Conservation (phyloP, 2,797 vertebrate species). For the Sarcophilus harrisii region DNA sequence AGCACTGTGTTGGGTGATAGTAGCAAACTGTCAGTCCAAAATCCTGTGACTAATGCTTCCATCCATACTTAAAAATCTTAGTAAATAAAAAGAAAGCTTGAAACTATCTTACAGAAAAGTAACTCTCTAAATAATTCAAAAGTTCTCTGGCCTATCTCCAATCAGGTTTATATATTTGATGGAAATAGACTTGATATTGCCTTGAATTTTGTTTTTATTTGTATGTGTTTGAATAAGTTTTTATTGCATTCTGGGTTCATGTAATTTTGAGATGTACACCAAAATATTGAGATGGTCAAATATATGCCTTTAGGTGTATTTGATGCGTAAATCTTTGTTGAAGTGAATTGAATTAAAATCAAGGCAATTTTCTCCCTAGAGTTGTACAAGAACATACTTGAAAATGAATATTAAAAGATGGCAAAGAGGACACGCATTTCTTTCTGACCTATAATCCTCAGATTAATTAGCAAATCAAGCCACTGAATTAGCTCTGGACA, state of each 20-base stretch:
- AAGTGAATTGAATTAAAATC: not conserved
- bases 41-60: not conserved
- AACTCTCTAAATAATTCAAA: conserved; percentile 7
- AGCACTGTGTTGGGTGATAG: not conserved
- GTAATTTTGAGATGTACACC: not conserved
- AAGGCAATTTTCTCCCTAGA: not conserved
- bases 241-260: not conserved
- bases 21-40: not conserved
- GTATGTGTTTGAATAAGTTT: not conserved
- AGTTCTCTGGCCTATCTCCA: not conserved
- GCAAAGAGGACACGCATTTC: too few relatives aligned
- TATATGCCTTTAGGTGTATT: not conserved
- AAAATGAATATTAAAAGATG: not conserved
- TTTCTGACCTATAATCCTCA: too few relatives aligned
- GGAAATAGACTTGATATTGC: not conserved
- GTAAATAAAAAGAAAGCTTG: not conserved
- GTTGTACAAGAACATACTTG: not conserved
- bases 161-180: conserved; percentile 3
- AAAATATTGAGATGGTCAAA: not conserved
- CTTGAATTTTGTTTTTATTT: conserved; percentile 1
- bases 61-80: not conserved
- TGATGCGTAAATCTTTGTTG: not conserved
- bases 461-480: too few relatives aligned
- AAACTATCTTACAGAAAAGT: conserved; percentile 29
- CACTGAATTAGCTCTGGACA: too few relatives aligned